phyloP scores from a whole-genome alignment of 2,888 invertebrate genomes.

The Oeneis ivallda region DNA sequence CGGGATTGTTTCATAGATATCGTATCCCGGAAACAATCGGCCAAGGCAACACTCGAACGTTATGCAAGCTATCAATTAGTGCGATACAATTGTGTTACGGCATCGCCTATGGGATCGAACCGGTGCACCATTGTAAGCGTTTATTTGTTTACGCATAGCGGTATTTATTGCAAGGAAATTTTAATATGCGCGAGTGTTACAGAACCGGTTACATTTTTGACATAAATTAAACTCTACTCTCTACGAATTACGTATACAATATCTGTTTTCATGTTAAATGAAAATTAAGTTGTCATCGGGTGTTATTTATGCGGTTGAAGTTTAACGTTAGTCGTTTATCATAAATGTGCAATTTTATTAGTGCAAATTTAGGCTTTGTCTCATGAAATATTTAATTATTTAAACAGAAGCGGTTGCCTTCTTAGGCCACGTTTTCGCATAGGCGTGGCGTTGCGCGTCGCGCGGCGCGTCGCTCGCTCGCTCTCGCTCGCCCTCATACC shows the following conservation, averaged over 20 bases:
- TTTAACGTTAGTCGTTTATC: background rate
- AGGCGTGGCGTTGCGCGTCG: too few relatives aligned
- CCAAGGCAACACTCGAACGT: constrained; percentile 53
- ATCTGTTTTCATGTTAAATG: constrained; percentile 17
- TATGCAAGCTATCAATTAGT: constrained; percentile 78
- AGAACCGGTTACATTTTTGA: constrained; percentile 27
- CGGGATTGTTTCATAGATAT: constrained; percentile 45
- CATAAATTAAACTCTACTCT: constrained; percentile 25
- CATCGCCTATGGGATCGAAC: constrained; percentile 59
- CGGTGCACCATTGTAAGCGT: constrained; percentile 55
- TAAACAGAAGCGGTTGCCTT: background rate
- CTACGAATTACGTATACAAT: constrained; percentile 16
- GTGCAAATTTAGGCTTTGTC: background rate
- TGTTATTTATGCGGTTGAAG: background rate
- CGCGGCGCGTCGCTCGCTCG: too few relatives aligned
- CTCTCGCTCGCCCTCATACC: too few relatives aligned
- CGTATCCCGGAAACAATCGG: constrained; percentile 69
- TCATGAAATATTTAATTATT: background rate
- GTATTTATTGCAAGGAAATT: constrained; percentile 25
- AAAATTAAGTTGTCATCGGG: constrained; percentile 8
- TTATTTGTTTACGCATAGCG: constrained; percentile 44
- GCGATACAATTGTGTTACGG: constrained; percentile 70
- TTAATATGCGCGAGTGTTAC: constrained; percentile 25
- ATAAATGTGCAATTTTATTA: background rate
- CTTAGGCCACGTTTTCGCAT: too few relatives aligned